Conservation (phyloP, 1,140 invertebrate genomes). For the Parapsyche elsis region DNA sequence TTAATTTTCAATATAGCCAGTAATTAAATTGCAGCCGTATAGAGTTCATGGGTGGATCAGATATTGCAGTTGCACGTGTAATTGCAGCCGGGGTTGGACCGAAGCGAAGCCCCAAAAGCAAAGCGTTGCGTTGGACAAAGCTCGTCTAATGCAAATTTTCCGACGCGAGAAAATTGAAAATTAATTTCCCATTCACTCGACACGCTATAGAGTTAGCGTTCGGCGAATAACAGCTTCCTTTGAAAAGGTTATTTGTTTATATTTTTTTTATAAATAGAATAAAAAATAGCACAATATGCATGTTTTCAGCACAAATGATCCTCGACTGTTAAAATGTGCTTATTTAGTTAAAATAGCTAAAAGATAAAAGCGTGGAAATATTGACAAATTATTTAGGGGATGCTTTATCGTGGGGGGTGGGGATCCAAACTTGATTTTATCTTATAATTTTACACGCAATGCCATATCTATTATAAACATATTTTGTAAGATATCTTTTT, state of each 20-base stretch:
- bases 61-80: conserved; percentile 28
- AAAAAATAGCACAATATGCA: no score
- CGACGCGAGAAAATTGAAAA: neutral
- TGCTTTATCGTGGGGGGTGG: neutral
- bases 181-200: neutral
- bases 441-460: neutral
- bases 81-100: conserved; percentile 3
- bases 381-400: conserved; percentile 9
- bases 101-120: conserved; percentile 8
- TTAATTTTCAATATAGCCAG: conserved; percentile 38
- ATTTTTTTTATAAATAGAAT: no score
- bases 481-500: no score
- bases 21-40: conserved; percentile 34
- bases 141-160: conserved; percentile 24
- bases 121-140: neutral
- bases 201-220: no score
- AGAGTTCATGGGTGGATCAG: conserved; percentile 31
- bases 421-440: conserved; percentile 16
- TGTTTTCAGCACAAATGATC: no score
- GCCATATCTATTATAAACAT: no score
- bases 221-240: no score
- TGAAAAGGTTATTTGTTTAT: no score
- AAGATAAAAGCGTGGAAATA: conserved; percentile 15
- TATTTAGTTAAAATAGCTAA: neutral
- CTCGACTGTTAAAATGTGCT: no score